Base-by-base conservation (phyloP, 2,888 invertebrate species). In the Andricus curvator region DNA sequence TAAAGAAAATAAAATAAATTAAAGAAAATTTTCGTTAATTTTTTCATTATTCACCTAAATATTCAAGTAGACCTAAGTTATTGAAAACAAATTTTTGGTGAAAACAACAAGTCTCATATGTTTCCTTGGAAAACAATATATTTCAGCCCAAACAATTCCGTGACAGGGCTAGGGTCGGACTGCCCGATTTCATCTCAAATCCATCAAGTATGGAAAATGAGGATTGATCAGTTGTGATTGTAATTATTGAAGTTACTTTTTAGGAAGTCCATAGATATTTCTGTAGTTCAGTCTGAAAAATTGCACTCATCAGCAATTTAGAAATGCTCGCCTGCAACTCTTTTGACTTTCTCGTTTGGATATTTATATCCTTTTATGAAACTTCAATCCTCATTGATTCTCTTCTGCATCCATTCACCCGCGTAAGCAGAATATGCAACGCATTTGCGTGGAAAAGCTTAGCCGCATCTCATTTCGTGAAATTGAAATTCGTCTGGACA, bases 401-500 rank as follows among this genome's bases (percentile, higher is more conserved):
- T 80, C 80, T 83, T 81, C 70, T 78, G 84, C 82, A 81, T 83
- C 79, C 81, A 78, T 81, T 78, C 79, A 83, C 81, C 81, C 81
- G 83, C 82, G 81, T 84, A 81, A 80, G 82, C 82, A 79, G 82
- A 82, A 85, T 74, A 29, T 82, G 85, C 83, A 81, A 83, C 82
- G 85, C 85, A 85, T 84, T 84, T 80, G 85, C 84, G 84, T 81
- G 85, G 86, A 85, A 85, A 82, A 76, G 84, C 84, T 84, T 82
- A 83, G 83, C 82, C 82, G 85, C 83, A 85, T 85, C 86, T 85
- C 85, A 86, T 86, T 85, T 85, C 81, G 74, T 81, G 84, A 86
- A 86, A 86, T 85, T 84, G 85, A 84, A 86, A 86, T 85, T 85
- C 82, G 85, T 84, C 83, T 84, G 84, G 81, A 79, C 84, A 82